phyloP scores from a whole-genome alignment of 2,113 vertebrate genomes.

The Cynopterus brachyotis region DNA sequence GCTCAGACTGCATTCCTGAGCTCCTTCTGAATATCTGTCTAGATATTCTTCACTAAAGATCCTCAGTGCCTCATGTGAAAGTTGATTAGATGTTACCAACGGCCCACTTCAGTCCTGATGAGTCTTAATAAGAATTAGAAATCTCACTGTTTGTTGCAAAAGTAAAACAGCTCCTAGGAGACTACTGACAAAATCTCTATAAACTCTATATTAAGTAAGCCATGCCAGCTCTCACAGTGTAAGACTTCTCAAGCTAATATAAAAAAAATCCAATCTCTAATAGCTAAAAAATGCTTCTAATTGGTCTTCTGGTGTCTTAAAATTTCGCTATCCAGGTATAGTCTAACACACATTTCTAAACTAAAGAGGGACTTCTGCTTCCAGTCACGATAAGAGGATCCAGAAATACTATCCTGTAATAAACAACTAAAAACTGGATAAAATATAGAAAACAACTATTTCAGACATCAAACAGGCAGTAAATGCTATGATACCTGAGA shows the following conservation, averaged over 20 bases:
- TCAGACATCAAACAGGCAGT: not conserved
- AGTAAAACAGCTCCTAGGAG: not conserved
- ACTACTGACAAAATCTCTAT: not conserved
- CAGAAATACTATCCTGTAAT: constrained; percentile 1
- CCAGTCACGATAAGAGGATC: not conserved
- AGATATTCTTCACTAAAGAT: not conserved
- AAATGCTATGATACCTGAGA: not conserved
- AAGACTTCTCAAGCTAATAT: not conserved
- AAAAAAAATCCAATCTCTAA: not conserved
- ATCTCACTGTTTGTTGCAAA: not conserved
- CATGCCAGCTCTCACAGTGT: not conserved
- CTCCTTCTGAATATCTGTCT: not conserved
- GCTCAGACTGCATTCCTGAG: not conserved
- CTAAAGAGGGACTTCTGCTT: not conserved
- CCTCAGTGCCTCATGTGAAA: not conserved
- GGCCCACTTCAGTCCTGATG: not conserved
- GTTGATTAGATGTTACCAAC: not conserved
- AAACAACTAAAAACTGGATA: not conserved
- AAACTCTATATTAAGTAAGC: not conserved
- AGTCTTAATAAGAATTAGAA: not conserved
- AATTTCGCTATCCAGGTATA: not conserved
- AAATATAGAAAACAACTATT: not conserved
- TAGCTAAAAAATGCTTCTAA: not conserved
- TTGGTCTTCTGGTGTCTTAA: not conserved
- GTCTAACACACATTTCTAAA: not conserved